Percentiles rank a stretch among this genome's conserved stretches.
These are phyloP conservation scores for Sphinx pinastri DNA, from an alignment of 2,888 invertebrate genomes.

Conservation along the genomic window DNA sequence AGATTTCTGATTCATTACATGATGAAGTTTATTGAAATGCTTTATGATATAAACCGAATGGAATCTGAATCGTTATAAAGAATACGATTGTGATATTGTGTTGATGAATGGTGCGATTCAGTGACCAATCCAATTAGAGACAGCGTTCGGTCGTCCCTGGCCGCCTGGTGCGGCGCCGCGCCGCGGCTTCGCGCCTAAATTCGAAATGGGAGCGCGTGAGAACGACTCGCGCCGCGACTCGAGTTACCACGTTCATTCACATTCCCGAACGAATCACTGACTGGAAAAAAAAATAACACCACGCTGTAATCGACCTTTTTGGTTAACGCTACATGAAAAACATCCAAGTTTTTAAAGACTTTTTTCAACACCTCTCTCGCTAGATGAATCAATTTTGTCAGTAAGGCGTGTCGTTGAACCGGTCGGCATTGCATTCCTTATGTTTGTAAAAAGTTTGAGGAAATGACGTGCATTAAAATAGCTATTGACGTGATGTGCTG, in stretches of 20 bases:
- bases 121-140: constrained; percentile 27
- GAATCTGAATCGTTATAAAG: too few species aligned
- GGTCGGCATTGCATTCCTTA: constrained; percentile 22
- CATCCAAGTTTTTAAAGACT: background rate
- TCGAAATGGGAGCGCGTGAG: constrained; percentile 75
- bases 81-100: background rate
- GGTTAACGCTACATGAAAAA: constrained; percentile 35
- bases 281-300: constrained; percentile 32
- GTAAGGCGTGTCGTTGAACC: constrained; percentile 37
- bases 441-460: constrained; percentile 27
- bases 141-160: constrained; percentile 42
- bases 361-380: constrained; percentile 2
- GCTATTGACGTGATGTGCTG: constrained; percentile 13
- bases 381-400: constrained; percentile 26
- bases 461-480: constrained; percentile 25
- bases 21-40: too few species aligned
- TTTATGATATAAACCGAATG: too few species aligned
- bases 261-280: constrained; percentile 49
- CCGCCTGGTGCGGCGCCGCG: constrained; percentile 47
- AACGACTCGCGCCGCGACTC: constrained; percentile 64
- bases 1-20: too few species aligned
- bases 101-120: constrained; percentile 18
- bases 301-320: constrained; percentile 51
- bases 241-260: constrained; percentile 65
- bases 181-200: constrained; percentile 70